Evolutionary conservation across 2,113 vertebrate genomes (phyloP).

Genomic region (Ornithorhynchus anatinus): DNA sequence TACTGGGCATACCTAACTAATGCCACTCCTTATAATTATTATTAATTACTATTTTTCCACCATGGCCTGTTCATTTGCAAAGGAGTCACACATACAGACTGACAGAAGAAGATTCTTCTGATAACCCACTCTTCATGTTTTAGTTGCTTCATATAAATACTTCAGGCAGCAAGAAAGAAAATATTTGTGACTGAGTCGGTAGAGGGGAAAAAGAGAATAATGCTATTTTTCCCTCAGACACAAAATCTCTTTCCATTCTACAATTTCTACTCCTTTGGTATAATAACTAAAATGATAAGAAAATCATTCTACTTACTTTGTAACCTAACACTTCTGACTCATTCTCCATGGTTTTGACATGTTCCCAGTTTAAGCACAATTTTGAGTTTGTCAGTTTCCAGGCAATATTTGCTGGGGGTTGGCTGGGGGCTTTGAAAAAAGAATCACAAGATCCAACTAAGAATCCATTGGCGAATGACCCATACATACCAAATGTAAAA

Average conservation of each 20-base stretch:
- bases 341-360: constrained; percentile 88
- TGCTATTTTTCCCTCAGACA: too few species aligned
- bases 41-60: not conserved
- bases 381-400: constrained; percentile 89
- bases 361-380: constrained; percentile 89
- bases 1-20: too few species aligned
- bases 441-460: constrained; percentile 47
- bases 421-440: constrained; percentile 80
- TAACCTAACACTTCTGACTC: constrained; percentile 90
- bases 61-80: not conserved
- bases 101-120: not conserved
- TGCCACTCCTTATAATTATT: not conserved
- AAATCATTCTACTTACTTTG: constrained; percentile 76
- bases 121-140: not conserved
- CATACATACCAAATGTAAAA: constrained; percentile 14
- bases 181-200: not conserved
- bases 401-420: constrained; percentile 82
- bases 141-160: not conserved
- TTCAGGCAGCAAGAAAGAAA: not conserved
- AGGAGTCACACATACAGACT: not conserved
- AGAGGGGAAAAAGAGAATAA: not conserved
- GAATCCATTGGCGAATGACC: constrained; percentile 24
- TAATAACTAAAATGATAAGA: not conserved
- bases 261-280: too few species aligned
- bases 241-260: too few species aligned